Evolutionary conservation across 2,797 vertebrate species (phyloP).

Genomic region (Mus minutoides): DNA sequence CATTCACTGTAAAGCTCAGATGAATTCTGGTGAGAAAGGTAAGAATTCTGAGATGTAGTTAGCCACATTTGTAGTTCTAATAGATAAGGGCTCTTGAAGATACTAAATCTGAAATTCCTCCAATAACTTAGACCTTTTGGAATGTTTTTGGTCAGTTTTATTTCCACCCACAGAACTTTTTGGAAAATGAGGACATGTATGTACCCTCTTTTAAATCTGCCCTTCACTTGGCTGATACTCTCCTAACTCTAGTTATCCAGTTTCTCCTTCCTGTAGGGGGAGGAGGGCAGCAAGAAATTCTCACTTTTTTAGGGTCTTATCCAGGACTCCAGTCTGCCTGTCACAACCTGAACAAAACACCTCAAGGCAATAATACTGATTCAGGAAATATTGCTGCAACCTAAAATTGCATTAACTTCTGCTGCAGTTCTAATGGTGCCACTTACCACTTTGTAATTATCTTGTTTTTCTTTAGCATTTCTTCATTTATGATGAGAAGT

Average conservation of each 20-base stretch:
- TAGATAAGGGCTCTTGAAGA: background rate
- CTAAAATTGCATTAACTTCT: background rate
- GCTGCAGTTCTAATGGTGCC: background rate
- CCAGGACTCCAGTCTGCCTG: background rate
- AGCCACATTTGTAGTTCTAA: constrained; percentile 19
- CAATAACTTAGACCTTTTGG: background rate
- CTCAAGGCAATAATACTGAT: background rate
- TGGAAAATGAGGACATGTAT: background rate
- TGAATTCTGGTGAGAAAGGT: constrained; percentile 35
- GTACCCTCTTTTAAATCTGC: background rate
- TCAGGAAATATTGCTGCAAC: constrained; percentile 19
- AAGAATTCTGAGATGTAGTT: background rate
- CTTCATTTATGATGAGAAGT: constrained; percentile 22
- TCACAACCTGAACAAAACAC: background rate
- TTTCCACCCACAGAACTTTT: constrained; percentile 26
- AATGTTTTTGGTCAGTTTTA: background rate
- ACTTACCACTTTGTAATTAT: constrained; percentile 29
- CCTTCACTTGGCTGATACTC: background rate
- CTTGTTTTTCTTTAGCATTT: constrained; percentile 24
- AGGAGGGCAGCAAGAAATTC: background rate
- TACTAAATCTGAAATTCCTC: constrained; percentile 19
- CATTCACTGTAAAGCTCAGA: constrained; percentile 23
- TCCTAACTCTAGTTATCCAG: background rate
- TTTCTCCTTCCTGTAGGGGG: background rate
- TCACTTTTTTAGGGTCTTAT: background rate